These are phyloP conservation scores for Lutraria rhynchaena DNA, from an alignment of 1,140 invertebrate genomes.

Conservation along the genomic window DNA sequence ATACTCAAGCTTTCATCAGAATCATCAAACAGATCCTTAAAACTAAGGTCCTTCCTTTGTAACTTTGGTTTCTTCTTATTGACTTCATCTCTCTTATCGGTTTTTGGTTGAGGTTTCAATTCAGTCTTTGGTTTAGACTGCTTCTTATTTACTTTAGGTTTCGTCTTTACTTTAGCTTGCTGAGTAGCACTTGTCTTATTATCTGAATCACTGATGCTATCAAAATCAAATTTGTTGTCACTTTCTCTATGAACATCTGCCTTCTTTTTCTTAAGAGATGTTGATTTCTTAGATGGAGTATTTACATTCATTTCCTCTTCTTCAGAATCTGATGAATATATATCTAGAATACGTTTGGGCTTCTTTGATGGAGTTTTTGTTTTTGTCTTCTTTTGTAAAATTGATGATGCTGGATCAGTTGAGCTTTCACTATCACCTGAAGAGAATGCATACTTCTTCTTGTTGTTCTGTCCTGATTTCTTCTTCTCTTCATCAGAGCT, in stretches of 20 bases:
- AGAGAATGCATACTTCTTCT: constrained; percentile 65
- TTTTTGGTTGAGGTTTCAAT: constrained; percentile 29
- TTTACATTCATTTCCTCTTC: constrained; percentile 59
- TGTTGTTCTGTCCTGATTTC: constrained; percentile 69
- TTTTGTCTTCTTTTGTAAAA: constrained; percentile 43
- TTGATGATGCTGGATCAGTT: constrained; percentile 47
- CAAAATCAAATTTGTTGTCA: constrained; percentile 54
- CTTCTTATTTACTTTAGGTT: constrained; percentile 42
- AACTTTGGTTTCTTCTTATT: constrained; percentile 39
- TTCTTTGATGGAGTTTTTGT: constrained; percentile 54
- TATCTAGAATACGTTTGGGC: constrained; percentile 62
- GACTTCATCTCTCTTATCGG: constrained; percentile 59
- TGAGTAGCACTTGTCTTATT: constrained; percentile 52
- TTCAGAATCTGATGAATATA: constrained; percentile 72
- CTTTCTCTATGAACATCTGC: constrained; percentile 18
- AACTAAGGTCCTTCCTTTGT: constrained; percentile 49
- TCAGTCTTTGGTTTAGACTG: constrained; percentile 35
- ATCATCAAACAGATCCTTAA: constrained; percentile 59
- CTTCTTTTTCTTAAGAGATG: constrained; percentile 54
- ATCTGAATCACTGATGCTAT: constrained; percentile 58
- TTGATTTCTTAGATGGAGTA: constrained; percentile 51
- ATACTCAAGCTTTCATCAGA: constrained; percentile 62
- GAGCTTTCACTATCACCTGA: constrained; percentile 61
- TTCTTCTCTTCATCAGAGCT: constrained; percentile 67
- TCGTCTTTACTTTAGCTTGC: constrained; percentile 51